Evolutionary conservation across 2,797 vertebrate genomes (phyloP).

Genomic region (Acrossocheilus fasciatus): DNA sequence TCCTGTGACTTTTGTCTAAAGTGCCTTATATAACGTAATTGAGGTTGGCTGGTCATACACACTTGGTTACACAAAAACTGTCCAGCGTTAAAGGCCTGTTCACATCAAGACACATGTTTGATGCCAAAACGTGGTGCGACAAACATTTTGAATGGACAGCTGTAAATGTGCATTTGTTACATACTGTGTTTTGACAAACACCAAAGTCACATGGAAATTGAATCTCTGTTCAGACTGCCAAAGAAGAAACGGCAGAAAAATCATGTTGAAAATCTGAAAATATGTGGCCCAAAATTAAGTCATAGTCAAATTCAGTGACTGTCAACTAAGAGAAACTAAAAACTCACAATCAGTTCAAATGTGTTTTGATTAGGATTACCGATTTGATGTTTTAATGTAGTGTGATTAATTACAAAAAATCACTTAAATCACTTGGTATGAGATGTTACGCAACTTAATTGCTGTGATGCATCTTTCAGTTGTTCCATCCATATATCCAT

Average conservation of each 20-base stretch:
- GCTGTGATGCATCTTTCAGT: not conserved
- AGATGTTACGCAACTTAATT: not conserved
- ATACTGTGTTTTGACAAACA: too few relatives aligned
- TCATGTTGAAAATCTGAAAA: not conserved
- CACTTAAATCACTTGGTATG: not conserved
- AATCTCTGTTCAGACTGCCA: not conserved
- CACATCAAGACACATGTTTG: not conserved
- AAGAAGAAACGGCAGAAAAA: not conserved
- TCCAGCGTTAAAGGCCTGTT: not conserved
- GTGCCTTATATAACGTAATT: slow-evolving; percentile 6
- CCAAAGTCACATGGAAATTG: too few relatives aligned
- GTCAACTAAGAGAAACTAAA: not conserved
- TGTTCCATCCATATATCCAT: not conserved
- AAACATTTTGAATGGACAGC: not conserved
- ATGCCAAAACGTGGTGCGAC: not conserved
- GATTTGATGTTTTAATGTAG: too few relatives aligned
- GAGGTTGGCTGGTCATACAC: not conserved
- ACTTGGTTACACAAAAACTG: not conserved
- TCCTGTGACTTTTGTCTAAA: not conserved
- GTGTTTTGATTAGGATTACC: not conserved
- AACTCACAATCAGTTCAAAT: not conserved
- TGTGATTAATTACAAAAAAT: too few relatives aligned
- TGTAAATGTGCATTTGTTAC: too few relatives aligned
- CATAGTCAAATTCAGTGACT: not conserved
- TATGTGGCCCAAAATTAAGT: not conserved